Base-by-base conservation (phyloP, 1,140 invertebrate species). In the Papilio xuthus region DNA sequence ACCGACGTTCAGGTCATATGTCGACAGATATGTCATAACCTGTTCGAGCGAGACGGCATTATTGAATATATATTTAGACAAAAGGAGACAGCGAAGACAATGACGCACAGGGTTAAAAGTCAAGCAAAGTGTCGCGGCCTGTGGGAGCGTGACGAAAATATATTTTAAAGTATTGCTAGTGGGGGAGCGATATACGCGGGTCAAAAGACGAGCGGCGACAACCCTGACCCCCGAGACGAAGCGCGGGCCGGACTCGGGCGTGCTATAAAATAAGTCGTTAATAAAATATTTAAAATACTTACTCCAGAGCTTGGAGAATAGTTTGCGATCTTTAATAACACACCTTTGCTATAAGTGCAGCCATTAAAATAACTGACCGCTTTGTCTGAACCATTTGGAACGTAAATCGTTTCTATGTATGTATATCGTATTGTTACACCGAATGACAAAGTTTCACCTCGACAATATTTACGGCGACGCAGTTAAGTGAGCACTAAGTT, bases 21-120 rank as follows among this genome's bases (percentile, higher is more conserved):
- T 89, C 89, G 84, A 83, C 90, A 90, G 92, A 93, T 93, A 94
- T 94, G 92, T 94, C 91, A 93, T 94, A 94, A 93, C 92, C 92
- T 88, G 91, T 92, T 86, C 76, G 87, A 91, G 86, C 78, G 90
- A 89, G 88, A 92, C 82, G 79, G 84, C 80, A 47, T 77, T 89
- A 92, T 85, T 20, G 60, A 28, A 50, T 50, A 75, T 50, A 60
- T 32, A 44, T 75, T 77, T 77, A 37, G 83, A 78, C 37, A 82
- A 90, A 92, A 84, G 81, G 85, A 88, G 91, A 90, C 78, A 73
- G 87, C 81, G 73, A 79, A 85, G 85, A 90, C 88, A 92, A 89
- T 94, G 92, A 94, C 92, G 91, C 85, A 82, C 85, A 87, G 91
- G 91, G 92, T 94, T 91, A 93, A 88, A 92, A 86, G 92, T 94